A percentile compares a stretch with the other conserved stretches of the same genome.
These are phyloP conservation scores for Druon quercuslanigerum DNA, from an alignment of 1,140 invertebrate genomes.

Conservation along the genomic window DNA sequence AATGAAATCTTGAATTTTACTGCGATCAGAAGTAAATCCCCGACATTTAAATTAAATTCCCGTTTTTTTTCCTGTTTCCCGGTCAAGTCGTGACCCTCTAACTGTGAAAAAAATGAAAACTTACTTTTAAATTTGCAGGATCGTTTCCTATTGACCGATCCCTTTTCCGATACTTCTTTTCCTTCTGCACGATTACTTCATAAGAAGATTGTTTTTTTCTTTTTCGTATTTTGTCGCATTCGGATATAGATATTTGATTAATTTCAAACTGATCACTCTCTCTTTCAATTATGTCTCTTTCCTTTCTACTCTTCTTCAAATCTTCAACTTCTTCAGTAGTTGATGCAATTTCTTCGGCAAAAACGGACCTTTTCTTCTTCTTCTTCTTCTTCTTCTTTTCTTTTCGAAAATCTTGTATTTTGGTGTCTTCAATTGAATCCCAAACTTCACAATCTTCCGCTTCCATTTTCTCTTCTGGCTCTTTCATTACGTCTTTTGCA, in stretches of 20 bases:
- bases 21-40: too few species aligned
- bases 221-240: conserved; percentile 56
- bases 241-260: conserved; percentile 55
- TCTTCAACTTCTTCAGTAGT: background rate
- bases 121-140: too few species aligned
- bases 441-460: too few species aligned
- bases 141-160: too few species aligned
- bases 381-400: conserved; percentile 45
- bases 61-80: too few species aligned
- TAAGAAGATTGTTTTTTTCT: background rate
- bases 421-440: background rate
- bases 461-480: too few species aligned
- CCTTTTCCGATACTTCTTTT: too few species aligned
- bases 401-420: background rate
- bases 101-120: too few species aligned
- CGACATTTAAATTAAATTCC: too few species aligned
- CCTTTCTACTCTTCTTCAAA: background rate
- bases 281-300: conserved; percentile 48
- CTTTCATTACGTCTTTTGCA: background rate
- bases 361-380: background rate
- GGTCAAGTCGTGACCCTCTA: too few species aligned
- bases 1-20: too few species aligned
- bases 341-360: background rate
- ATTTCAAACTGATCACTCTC: conserved; percentile 32
- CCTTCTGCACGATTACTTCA: too few species aligned